These are phyloP conservation scores for Philaethria dido DNA, from an alignment of 2,888 invertebrate genomes.

Conservation along the genomic window DNA sequence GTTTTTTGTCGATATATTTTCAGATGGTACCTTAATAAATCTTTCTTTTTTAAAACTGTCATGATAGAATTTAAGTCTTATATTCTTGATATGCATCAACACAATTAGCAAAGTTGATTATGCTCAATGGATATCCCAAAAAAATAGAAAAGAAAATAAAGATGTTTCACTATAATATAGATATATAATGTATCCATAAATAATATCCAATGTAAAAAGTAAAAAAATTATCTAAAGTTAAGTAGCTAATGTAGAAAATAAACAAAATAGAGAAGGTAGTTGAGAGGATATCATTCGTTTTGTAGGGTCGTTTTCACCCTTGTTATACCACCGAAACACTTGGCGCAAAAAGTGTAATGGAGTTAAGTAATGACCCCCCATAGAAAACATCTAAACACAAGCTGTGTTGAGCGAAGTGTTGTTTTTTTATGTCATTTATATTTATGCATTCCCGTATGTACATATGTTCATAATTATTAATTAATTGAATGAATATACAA, in stretches of 20 bases:
- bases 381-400: conserved; percentile 64
- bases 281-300: conserved; percentile 76
- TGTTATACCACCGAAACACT: conserved; percentile 82
- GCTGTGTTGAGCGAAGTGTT: conserved; percentile 69
- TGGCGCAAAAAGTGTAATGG: conserved; percentile 83
- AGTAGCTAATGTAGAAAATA: conserved; percentile 60
- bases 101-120: too few species aligned
- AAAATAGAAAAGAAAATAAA: too few species aligned
- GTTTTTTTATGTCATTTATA: conserved; percentile 54
- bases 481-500: background rate
- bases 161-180: too few species aligned
- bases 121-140: too few species aligned
- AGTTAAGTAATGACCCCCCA: conserved; percentile 81
- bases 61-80: too few species aligned
- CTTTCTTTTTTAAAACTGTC: too few species aligned
- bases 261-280: conserved; percentile 65
- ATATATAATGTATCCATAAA: too few species aligned
- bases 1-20: too few species aligned
- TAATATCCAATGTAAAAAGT: too few species aligned
- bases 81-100: too few species aligned
- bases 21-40: too few species aligned
- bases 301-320: conserved; percentile 82
- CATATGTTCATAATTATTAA: background rate
- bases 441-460: conserved; percentile 19
- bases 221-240: conserved; percentile 38